Base-by-base conservation (phyloP, 2,797 vertebrate species). In the Hydrocynus forskahlii region DNA sequence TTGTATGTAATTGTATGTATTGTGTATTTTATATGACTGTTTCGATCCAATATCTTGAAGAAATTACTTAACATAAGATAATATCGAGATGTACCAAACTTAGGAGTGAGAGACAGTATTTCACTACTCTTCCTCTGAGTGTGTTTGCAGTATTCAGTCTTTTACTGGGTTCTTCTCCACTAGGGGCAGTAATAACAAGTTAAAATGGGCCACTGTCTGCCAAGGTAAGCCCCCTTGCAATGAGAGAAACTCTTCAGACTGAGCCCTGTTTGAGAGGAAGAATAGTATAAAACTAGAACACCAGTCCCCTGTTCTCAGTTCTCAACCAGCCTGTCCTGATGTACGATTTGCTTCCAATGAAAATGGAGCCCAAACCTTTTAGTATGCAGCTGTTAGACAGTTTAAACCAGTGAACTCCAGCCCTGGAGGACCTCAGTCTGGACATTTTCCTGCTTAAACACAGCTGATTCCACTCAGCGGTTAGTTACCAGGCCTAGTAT, bases 111-210 rank as follows among this genome's bases (percentile, higher is more conserved):
- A 43, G 9, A 68, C 40, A 48, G 64, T 19, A 38, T 68, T 48
- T 68, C n/a, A 68, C 62, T 62, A 71, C 38, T 78, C 63, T 48
- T 67, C n/a, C 17, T 60, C 7, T 38, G 35, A 78, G 48, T 78
- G 48, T 23, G 16, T 68, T 19, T 74, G 59, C 25, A 38, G 0
- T 71, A 0, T 23, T 57, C 74, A 66, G 19, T 38, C 54, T 71
- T 52, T 25, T 71, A 19, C 8, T 62, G 4, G 57, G 40, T 52
- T 68, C 10, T 69, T 63, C 40, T 81, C 89, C 89, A 90, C 89
- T 86, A 88, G 89, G 82, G 88, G 88, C 89, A 90, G 86, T 82
- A 88, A 40, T 74, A 45, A 77, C 79, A 81, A 80, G 80, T 84
- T 78, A 66, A 80, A 80, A 45, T 75, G 54, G 62, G 25, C 72